A percentile compares a stretch with the other conserved stretches of the same genome.
Conservation (phyloP, 1,140 invertebrate genomes). For the Maconellicoccus hirsutus region DNA sequence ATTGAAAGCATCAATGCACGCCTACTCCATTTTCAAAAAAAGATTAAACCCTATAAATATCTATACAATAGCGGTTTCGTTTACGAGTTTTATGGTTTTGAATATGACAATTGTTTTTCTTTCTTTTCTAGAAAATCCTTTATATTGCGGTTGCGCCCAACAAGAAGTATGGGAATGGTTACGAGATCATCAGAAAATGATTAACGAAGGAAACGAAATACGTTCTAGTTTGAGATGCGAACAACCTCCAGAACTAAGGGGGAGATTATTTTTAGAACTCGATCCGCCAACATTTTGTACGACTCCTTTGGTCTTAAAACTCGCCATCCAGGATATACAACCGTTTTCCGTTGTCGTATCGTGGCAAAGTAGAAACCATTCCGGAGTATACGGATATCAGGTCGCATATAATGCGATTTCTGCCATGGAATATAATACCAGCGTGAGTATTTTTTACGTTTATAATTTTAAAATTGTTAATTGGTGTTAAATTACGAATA, state of each 20-base stretch:
- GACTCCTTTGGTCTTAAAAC: conserved; percentile 60
- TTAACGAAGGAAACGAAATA: conserved; percentile 18
- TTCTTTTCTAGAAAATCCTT: conserved; percentile 56
- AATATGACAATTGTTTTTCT: neutral
- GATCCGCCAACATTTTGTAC: conserved; percentile 70
- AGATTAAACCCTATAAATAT: neutral
- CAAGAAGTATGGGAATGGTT: conserved; percentile 82
- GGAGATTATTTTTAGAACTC: conserved; percentile 59
- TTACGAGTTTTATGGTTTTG: neutral
- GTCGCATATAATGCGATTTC: conserved; percentile 71
- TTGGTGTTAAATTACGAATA: too few species aligned
- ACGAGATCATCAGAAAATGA: conserved; percentile 62
- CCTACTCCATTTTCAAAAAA: neutral
- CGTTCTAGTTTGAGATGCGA: conserved; percentile 52
- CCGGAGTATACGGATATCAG: conserved; percentile 70
- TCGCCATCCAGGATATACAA: conserved; percentile 77
- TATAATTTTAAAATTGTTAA: too few species aligned
- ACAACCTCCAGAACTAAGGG: conserved; percentile 60
- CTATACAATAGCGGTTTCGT: neutral
- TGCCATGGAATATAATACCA: neutral
- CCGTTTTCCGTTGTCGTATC: conserved; percentile 75
- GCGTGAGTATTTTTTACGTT: neutral
- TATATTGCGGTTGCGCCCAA: conserved; percentile 68
- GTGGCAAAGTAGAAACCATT: conserved; percentile 75
- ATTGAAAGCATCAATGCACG: neutral